Percentiles rank a stretch among this genome's conserved stretches.
Evolutionary conservation across 2,113 vertebrate species (phyloP).

Genomic region (Calcarius ornatus): DNA sequence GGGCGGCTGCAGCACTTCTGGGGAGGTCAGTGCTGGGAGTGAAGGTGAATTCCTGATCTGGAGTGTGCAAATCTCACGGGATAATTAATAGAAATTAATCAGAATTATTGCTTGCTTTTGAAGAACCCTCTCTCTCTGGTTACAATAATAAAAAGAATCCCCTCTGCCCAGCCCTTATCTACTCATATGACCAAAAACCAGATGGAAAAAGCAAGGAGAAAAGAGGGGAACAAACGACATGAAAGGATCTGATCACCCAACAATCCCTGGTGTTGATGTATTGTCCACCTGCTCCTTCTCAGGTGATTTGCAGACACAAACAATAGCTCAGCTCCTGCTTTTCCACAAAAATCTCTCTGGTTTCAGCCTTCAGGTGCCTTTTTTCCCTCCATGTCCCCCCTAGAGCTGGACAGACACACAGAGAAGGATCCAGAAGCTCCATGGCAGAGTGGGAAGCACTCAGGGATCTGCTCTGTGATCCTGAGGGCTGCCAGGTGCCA

Average conservation of each 20-base stretch:
- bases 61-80: not conserved
- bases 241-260: not conserved
- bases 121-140: not conserved
- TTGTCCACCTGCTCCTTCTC: not conserved
- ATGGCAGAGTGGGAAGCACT: not conserved
- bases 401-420: not conserved
- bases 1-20: not conserved
- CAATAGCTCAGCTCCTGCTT: not conserved
- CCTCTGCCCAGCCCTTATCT: not conserved
- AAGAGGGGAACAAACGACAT: not conserved
- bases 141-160: not conserved
- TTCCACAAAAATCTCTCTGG: not conserved
- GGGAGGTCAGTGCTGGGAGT: not conserved
- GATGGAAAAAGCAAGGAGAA: not conserved
- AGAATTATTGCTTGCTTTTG: not conserved
- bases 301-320: not conserved
- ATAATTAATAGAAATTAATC: not conserved
- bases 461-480: not conserved
- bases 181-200: not conserved
- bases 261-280: not conserved
- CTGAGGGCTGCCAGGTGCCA: not conserved
- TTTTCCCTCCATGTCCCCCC: not conserved
- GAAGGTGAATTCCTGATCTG: not conserved
- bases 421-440: not conserved
- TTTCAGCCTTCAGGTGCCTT: not conserved